These are phyloP conservation scores for Homalodisca vitripennis DNA, from an alignment of 1,140 invertebrate genomes.

Conservation along the genomic window DNA sequence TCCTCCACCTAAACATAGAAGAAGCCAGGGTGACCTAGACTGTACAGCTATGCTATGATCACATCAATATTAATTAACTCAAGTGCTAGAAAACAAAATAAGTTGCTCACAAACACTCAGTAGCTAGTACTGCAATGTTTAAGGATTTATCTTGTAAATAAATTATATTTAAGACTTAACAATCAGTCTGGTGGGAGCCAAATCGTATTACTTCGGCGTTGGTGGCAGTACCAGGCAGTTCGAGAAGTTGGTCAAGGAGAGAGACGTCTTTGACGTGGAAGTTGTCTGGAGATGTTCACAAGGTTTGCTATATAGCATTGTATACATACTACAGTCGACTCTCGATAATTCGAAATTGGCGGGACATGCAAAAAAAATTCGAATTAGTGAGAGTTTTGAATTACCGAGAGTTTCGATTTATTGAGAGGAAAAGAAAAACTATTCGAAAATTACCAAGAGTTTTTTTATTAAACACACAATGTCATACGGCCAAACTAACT, in stretches of 20 bases:
- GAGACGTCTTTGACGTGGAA: slow-evolving; percentile 54
- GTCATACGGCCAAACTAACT: no score
- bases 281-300: slow-evolving; percentile 53
- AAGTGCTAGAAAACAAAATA: neutral
- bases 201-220: slow-evolving; percentile 88
- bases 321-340: no score
- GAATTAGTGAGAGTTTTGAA: no score
- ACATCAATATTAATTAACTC: neutral
- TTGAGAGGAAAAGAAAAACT: no score
- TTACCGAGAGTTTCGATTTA: no score
- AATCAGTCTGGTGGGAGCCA: slow-evolving; percentile 71
- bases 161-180: neutral
- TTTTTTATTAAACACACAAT: no score
- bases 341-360: no score
- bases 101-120: neutral
- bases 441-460: no score
- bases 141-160: neutral
- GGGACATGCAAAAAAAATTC: no score
- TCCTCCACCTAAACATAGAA: no score
- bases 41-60: neutral
- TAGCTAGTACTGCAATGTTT: neutral
- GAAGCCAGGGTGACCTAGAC: neutral
- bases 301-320: no score
- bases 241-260: slow-evolving; percentile 58
- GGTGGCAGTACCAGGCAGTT: slow-evolving; percentile 78